phyloP scores from a whole-genome alignment of 2,888 invertebrate genomes.

The Cheilosia pagana region DNA sequence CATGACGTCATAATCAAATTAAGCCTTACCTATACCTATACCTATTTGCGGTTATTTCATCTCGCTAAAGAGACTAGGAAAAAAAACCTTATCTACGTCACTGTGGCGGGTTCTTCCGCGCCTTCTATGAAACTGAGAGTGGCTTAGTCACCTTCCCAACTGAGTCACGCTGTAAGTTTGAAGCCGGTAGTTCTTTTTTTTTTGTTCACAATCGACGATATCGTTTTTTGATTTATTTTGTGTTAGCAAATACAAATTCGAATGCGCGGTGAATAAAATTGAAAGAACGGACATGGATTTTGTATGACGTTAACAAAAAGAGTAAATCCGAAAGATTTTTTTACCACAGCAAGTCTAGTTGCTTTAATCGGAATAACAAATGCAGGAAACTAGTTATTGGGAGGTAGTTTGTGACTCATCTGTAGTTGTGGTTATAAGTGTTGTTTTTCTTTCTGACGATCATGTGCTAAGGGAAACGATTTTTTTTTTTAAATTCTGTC shows the following conservation, averaged over 20 bases:
- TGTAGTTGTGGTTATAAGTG: conserved; percentile 14
- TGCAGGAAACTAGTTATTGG: conserved; percentile 33
- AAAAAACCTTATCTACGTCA: neutral
- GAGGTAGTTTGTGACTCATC: conserved; percentile 29
- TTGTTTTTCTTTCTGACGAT: conserved; percentile 2
- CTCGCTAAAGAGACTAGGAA: too few species aligned
- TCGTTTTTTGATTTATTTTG: neutral
- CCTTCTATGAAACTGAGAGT: conserved; percentile 9
- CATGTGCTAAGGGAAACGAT: conserved; percentile 14
- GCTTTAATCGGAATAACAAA: conserved; percentile 49
- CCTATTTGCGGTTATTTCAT: too few species aligned
- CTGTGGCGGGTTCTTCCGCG: neutral
- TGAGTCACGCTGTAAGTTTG: conserved; percentile 41
- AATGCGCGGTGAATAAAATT: conserved; percentile 8
- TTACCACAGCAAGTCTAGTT: conserved; percentile 23
- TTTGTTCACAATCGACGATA: too few species aligned
- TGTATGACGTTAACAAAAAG: conserved; percentile 16
- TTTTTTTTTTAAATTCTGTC: neutral
- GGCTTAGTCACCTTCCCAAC: conserved; percentile 24
- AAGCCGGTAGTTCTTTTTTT: conserved; percentile 19
- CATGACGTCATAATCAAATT: too few species aligned
- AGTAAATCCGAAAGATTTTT: conserved; percentile 1
- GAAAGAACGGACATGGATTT: neutral
- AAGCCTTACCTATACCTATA: too few species aligned
- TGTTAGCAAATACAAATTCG: too few species aligned